A percentile compares a stretch with the other conserved stretches of the same genome.
phyloP scores from a whole-genome alignment of 1,140 invertebrate species.

The Diorhabda elongata region DNA sequence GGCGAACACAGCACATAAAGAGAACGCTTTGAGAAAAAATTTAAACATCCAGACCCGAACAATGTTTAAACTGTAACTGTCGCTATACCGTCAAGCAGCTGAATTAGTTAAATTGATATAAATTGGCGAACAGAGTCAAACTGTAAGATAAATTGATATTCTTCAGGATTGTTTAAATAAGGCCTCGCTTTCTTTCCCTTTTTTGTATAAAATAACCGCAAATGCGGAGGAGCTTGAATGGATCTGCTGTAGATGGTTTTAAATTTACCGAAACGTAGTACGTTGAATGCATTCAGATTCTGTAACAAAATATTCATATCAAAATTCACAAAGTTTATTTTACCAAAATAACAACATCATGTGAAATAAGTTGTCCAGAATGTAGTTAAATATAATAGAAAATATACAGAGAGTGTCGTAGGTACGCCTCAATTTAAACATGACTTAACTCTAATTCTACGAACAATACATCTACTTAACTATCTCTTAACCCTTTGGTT shows the following conservation, averaged over 20 bases:
- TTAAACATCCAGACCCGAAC: conserved; percentile 1
- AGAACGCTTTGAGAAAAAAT: background rate
- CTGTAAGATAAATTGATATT: background rate
- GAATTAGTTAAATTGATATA: conserved; percentile 38
- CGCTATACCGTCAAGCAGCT: conserved; percentile 24
- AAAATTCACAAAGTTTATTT: no score
- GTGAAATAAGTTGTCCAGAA: no score
- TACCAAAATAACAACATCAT: no score
- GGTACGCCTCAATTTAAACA: no score
- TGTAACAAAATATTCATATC: conserved; percentile 26
- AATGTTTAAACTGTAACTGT: background rate
- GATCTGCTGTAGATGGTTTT: conserved; percentile 26
- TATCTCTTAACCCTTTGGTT: no score
- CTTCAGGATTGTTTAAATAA: conserved; percentile 23
- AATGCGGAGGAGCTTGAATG: conserved; percentile 25
- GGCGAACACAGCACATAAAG: conserved; percentile 32
- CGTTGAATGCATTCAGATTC: conserved; percentile 35
- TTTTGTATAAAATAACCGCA: conserved; percentile 38
- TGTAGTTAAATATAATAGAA: no score
- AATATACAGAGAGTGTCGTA: no score
- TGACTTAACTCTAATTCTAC: no score
- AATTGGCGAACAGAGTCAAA: conserved; percentile 30
- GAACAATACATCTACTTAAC: no score
- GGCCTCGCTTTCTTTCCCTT: conserved; percentile 35
- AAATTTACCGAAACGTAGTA: conserved; percentile 17